Conservation (phyloP, 2,888 invertebrate species). For the Nemotelus nigrinus region DNA sequence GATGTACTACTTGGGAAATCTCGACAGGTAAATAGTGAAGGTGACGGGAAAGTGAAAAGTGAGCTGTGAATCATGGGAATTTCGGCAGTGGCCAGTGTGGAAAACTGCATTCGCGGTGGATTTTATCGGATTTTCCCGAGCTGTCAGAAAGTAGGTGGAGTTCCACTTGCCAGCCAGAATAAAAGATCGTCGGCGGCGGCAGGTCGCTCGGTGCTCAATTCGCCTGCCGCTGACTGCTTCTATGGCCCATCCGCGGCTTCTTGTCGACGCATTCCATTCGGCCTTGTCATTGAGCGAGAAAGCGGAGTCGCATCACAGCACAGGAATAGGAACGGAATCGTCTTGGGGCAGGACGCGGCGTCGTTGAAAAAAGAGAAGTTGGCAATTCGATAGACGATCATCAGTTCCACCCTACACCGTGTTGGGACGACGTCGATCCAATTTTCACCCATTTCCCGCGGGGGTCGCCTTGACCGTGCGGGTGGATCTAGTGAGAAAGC, state of each 20-base stretch:
- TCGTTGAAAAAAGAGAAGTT: constrained; percentile 39
- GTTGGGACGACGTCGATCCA: background rate
- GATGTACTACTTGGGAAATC: constrained; percentile 50
- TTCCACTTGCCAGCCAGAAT: constrained; percentile 45
- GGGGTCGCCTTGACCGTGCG: constrained; percentile 1
- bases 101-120: constrained; percentile 16
- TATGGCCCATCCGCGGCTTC: constrained; percentile 3
- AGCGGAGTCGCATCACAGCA: constrained; percentile 21
- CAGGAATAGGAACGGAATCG: background rate
- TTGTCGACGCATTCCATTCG: constrained; percentile 28
- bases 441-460: background rate
- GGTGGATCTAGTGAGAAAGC: background rate
- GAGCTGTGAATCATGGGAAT: background rate
- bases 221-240: constrained; percentile 8
- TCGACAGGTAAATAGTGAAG: constrained; percentile 48
- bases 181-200: constrained; percentile 33
- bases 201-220: background rate
- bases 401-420: constrained; percentile 40
- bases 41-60: constrained; percentile 29
- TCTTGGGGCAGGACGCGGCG: background rate
- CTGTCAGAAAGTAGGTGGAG: constrained; percentile 50
- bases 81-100: background rate
- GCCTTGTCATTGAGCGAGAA: constrained; percentile 34
- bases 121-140: constrained; percentile 43
- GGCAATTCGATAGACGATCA: constrained; percentile 42